Conservation (phyloP, 2,888 invertebrate genomes). For the Herminia tarsipennalis region DNA sequence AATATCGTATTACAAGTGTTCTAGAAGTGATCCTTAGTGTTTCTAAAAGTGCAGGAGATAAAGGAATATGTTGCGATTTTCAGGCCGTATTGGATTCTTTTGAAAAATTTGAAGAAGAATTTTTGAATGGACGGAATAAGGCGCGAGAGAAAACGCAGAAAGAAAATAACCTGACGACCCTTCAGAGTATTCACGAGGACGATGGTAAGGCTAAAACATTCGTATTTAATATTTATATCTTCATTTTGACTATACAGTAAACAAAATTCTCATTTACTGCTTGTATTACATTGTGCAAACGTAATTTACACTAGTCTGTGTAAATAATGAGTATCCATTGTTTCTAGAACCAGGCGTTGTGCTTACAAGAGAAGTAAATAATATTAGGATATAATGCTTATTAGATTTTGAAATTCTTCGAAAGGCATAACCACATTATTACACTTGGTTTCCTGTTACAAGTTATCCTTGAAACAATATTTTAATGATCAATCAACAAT, state of each 20-base stretch:
- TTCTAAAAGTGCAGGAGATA: constrained; percentile 12
- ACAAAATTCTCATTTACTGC: no score
- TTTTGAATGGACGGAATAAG: constrained; percentile 55
- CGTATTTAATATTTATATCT: background rate
- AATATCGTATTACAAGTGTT: constrained; percentile 2
- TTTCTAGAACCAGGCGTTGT: no score
- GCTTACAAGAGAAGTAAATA: no score
- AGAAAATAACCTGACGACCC: constrained; percentile 63
- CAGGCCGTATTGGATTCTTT: constrained; percentile 66
- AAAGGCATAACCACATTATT: no score
- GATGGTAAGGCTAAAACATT: constrained; percentile 56
- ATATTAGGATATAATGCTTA: no score
- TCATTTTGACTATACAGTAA: no score
- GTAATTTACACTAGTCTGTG: no score
- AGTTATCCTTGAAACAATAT: background rate
- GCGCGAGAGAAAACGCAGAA: constrained; percentile 61
- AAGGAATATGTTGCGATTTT: constrained; percentile 48
- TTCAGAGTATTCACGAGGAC: constrained; percentile 75
- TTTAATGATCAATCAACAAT: background rate
- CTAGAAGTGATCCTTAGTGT: constrained; percentile 3
- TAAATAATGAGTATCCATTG: no score
- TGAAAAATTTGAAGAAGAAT: constrained; percentile 71
- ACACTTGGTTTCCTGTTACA: no score
- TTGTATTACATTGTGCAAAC: no score
- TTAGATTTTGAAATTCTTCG: background rate